A percentile compares a stretch with the other conserved stretches of the same genome.
Evolutionary conservation across 2,888 invertebrate species (phyloP).

Genomic region (Maniola hyperantus): DNA sequence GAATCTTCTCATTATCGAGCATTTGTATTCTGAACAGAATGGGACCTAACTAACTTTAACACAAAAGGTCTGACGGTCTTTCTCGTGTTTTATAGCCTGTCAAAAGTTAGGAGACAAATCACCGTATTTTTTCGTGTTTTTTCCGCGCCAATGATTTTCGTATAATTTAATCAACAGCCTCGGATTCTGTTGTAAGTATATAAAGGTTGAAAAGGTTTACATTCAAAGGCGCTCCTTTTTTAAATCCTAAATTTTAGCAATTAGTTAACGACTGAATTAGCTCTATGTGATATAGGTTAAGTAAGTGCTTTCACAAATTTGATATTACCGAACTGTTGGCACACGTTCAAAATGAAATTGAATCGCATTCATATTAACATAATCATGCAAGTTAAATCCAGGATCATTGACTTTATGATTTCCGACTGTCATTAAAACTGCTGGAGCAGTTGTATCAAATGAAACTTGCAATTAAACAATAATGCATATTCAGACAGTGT

Average conservation of each 20-base stretch:
- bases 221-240: not conserved
- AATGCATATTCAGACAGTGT: slow-evolving; percentile 16
- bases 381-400: slow-evolving; percentile 18
- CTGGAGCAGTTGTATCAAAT: slow-evolving; percentile 1
- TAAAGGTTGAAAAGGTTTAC: not conserved
- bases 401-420: slow-evolving; percentile 23
- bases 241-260: not conserved
- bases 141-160: slow-evolving; percentile 8
- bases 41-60: slow-evolving; percentile 32
- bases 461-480: slow-evolving; percentile 23
- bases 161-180: slow-evolving; percentile 1
- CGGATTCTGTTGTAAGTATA: not conserved
- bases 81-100: slow-evolving; percentile 20
- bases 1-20: slow-evolving; percentile 33
- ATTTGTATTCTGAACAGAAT: slow-evolving; percentile 36
- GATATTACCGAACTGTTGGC: slow-evolving; percentile 24
- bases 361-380: slow-evolving; percentile 23
- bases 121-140: slow-evolving; percentile 17
- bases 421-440: slow-evolving; percentile 15
- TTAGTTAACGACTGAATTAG: not conserved
- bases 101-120: slow-evolving; percentile 21
- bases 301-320: slow-evolving; percentile 11
- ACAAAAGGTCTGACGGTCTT: slow-evolving; percentile 28
- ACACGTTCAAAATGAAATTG: slow-evolving; percentile 23
- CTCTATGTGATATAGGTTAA: not conserved